Evolutionary conservation across 1,140 invertebrate genomes (phyloP).

Genomic region (Mycetomoellerius zeteki): DNA sequence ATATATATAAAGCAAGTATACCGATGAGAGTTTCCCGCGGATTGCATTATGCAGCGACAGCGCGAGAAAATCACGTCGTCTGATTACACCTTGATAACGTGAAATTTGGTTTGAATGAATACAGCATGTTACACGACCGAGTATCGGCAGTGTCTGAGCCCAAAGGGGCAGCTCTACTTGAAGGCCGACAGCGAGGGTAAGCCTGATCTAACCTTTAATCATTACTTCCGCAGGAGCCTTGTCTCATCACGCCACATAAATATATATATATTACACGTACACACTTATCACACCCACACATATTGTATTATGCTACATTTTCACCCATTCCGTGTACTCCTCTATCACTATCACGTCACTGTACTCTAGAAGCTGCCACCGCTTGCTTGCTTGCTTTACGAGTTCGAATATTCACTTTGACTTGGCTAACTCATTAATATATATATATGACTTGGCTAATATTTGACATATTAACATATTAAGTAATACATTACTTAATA

Average conservation of each 20-base stretch:
- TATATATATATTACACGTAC: slow-evolving; percentile 49
- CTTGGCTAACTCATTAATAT: slow-evolving; percentile 37
- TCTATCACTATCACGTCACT: slow-evolving; percentile 69
- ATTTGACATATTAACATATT: neutral
- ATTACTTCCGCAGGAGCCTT: slow-evolving; percentile 85
- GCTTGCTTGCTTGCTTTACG: slow-evolving; percentile 84
- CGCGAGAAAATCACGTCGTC: slow-evolving; percentile 49
- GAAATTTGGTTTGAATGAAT: slow-evolving; percentile 86
- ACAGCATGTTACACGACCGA: slow-evolving; percentile 89
- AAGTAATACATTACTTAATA: neutral
- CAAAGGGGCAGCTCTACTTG: slow-evolving; percentile 92
- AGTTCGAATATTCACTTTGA: slow-evolving; percentile 70
- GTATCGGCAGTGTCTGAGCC: slow-evolving; percentile 90
- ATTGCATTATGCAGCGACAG: slow-evolving; percentile 37
- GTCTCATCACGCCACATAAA: slow-evolving; percentile 78
- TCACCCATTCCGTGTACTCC: slow-evolving; percentile 73
- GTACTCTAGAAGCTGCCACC: slow-evolving; percentile 77
- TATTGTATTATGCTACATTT: slow-evolving; percentile 73
- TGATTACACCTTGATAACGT: slow-evolving; percentile 72
- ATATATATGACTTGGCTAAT: slow-evolving; percentile 28
- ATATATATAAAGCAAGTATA: no score
- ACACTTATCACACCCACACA: slow-evolving; percentile 57
- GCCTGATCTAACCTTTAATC: slow-evolving; percentile 86
- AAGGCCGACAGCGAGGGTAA: slow-evolving; percentile 94
- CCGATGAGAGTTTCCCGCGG: neutral